Evolutionary conservation across 37 sponge, comb jelly and placozoan species (phyloP), one percentile per base, ranked within the genome.

Genomic region (Cladorhizidae sp.): DNA sequence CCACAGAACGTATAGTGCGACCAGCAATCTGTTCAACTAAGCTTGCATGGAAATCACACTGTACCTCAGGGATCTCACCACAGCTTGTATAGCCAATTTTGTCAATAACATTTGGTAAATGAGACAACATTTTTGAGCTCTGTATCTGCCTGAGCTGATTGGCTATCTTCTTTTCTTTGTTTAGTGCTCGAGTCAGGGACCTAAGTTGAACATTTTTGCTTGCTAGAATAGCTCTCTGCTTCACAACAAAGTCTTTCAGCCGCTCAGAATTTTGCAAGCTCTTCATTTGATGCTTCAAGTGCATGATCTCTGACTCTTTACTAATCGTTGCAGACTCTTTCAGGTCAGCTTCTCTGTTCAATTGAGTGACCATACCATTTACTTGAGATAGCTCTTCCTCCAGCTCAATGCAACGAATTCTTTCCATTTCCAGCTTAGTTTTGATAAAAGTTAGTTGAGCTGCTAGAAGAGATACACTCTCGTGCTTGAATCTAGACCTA

Each of bases 121-220:
- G 26, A 7, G 62, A 68, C 3, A 9, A 1, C n/a, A 1, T 68
- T 21, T 6, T 31, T 3, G 37, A 9, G 38, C 62, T 28, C 56
- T 51, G 45, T 21, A 11, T 40, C 29, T 36, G 70, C 37, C 54
- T 73, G 23, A 64, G 42, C 38, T 72, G 72, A 41, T 82, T 54
- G 1, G 65, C 49, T 9, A 52, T 23, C 25, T 41, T 73, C 35
- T 51, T 82, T 64, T 82, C 83, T 39, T 69, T 52, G 69, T 36
- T 54, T 2, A 81, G 69, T 50, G 81, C 81, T 64, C 65, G 64
- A 2, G 83, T 73, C 18, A 82, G 74, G 22, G 83, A 63, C 0
- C 73, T 69, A 32, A 89, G 73, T 31, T 83, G 89, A 62, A 40
- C 40, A 45, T 83, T 75, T 67, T 83, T 78, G 28, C 83, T 84